phyloP scores from a whole-genome alignment of 2,113 vertebrate species.

The Nycticorax nycticorax region DNA sequence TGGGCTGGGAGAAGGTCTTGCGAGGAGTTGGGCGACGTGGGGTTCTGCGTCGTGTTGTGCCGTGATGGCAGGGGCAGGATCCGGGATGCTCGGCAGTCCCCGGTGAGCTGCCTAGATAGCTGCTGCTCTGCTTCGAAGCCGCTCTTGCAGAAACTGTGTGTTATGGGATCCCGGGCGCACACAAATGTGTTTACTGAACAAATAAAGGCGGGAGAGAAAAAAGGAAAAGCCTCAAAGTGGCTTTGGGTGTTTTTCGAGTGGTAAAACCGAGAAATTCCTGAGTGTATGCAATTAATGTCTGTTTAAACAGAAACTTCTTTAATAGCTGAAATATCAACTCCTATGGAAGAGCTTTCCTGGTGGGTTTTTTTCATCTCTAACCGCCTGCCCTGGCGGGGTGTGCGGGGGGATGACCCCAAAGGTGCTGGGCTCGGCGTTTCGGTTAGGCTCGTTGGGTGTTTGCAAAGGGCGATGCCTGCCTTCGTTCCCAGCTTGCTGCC shows the following conservation, averaged over 20 bases:
- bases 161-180: neutral
- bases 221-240: slow-evolving; percentile 34
- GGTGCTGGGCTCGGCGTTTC: neutral
- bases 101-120: neutral
- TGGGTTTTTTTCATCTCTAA: slow-evolving; percentile 18
- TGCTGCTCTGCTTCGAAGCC: neutral
- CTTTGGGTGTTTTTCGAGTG: slow-evolving; percentile 44
- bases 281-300: slow-evolving; percentile 9
- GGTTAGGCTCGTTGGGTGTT: neutral
- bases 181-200: slow-evolving; percentile 32
- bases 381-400: rapidly evolving
- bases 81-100: neutral
- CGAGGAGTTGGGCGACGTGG: neutral
- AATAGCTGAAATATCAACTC: neutral
- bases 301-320: slow-evolving; percentile 56
- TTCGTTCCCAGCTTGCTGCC: neutral
- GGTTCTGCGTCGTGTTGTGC: neutral
- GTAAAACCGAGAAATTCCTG: slow-evolving; percentile 21
- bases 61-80: neutral
- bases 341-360: neutral
- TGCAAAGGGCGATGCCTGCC: neutral
- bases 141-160: neutral
- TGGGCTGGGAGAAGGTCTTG: neutral
- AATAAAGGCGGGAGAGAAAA: slow-evolving; percentile 30
- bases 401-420: neutral